Percentiles rank a stretch among this genome's conserved stretches.
Conservation (phyloP, 2,888 invertebrate species). For the Pheosia tremula region DNA sequence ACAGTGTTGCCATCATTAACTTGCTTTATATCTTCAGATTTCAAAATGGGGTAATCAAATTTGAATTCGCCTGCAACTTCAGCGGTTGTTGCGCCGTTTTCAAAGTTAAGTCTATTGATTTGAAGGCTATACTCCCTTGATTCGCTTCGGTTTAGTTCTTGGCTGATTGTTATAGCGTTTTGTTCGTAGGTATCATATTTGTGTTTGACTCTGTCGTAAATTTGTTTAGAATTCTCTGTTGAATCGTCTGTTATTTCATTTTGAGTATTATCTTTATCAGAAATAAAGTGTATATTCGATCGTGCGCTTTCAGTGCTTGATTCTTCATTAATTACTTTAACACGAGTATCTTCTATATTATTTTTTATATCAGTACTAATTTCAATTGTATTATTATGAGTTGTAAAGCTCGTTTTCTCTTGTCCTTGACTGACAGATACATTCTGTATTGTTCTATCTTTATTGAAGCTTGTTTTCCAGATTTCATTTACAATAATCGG, state of each 20-base stretch:
- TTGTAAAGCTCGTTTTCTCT: not conserved
- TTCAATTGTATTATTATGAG: slow-evolving; percentile 3
- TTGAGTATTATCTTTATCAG: slow-evolving; percentile 12
- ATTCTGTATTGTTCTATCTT: slow-evolving; percentile 4
- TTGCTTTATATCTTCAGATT: not conserved
- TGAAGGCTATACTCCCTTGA: slow-evolving; percentile 1
- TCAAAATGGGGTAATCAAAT: not conserved
- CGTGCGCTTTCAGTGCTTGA: not conserved
- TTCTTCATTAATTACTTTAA: not conserved
- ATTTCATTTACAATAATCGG: slow-evolving; percentile 19
- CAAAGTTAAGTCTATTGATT: not conserved
- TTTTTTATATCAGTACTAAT: not conserved
- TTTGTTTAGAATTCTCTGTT: slow-evolving; percentile 4
- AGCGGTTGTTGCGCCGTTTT: not conserved
- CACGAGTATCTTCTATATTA: not conserved
- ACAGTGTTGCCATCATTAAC: not conserved
- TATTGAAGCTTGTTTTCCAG: slow-evolving; percentile 13
- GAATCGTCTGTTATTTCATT: not conserved
- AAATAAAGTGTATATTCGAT: slow-evolving; percentile 20
- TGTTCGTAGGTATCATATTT: slow-evolving; percentile 14
- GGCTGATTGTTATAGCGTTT: slow-evolving; percentile 5
- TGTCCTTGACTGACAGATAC: slow-evolving; percentile 5
- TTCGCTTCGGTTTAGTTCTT: not conserved
- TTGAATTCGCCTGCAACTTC: not conserved
- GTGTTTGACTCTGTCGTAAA: slow-evolving; percentile 12